Percentiles rank a stretch among this genome's conserved stretches.
These are phyloP conservation scores for Melangyna quadrimaculata DNA, from an alignment of 2,888 invertebrate species.

Conservation along the genomic window DNA sequence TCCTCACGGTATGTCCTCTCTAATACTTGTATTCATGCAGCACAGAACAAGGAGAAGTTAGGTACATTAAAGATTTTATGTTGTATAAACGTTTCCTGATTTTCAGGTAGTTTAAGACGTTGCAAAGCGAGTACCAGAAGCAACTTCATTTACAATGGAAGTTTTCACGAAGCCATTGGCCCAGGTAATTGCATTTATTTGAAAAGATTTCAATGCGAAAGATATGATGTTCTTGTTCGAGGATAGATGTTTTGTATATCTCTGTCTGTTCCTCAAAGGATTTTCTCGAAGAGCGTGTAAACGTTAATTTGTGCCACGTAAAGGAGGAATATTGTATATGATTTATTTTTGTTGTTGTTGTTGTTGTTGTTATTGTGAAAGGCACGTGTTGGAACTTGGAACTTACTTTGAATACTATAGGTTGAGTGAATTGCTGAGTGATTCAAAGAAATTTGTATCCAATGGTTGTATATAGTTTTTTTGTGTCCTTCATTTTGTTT, in stretches of 20 bases:
- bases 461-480: background rate
- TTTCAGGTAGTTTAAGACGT: conserved; percentile 72
- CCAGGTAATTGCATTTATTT: conserved; percentile 74
- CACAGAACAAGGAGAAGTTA: background rate
- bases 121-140: conserved; percentile 72
- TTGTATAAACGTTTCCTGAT: background rate
- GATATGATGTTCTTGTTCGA: background rate
- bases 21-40: background rate
- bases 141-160: conserved; percentile 75
- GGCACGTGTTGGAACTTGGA: background rate
- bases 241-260: background rate
- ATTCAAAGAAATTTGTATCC: background rate
- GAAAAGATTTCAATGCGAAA: background rate
- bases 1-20: background rate
- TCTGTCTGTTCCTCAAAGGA: background rate
- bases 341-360: too few relatives aligned
- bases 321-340: background rate
- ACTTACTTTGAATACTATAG: background rate
- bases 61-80: conserved; percentile 22
- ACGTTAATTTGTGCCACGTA: background rate
- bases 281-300: background rate
- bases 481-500: background rate
- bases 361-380: background rate
- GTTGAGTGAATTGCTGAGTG: background rate
- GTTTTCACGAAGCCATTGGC: conserved; percentile 77